Base-by-base conservation (phyloP, 35 echinoderm and acorn worm genomes). In the Stichopus chloronotus region DNA sequence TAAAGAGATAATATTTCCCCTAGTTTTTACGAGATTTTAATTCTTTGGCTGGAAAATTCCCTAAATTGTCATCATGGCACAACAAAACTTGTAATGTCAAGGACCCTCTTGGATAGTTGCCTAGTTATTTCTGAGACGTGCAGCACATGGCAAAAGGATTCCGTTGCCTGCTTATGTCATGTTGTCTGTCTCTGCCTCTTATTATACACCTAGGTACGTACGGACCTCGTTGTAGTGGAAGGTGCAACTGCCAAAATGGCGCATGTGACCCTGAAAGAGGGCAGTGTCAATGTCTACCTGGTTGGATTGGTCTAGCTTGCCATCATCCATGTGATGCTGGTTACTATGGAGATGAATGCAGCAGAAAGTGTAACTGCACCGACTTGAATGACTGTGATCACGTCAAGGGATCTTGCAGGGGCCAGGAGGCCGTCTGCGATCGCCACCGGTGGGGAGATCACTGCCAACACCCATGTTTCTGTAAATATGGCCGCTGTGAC, bases 231-330 rank as follows among this genome's bases (percentile, higher is more conserved):
- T 94, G 93, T 81, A 14, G 72, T 56, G 71, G 78, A 12, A 13
- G 4, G 19, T 94, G 93, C 65, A 55, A 53, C 59, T 94, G 93
- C 57, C 65, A 78, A 72, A 94, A 94, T 81, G 93, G 8, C 6
- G 93, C 85, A 23, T 94, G 93, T 69, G 76, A 88, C 7, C 93
- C 84, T 55, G 71, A 56, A 6, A 86, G 43, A 22, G 93, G 93
- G 4, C 24, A 19, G 2, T 94, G 93, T 81, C 14, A 78, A 20
- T 94, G 93, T 71, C 5, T 24, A 19, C 65, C 76, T 25, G 93
- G 93, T 68, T 94, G 58, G 71, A 63, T 60, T 9, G 93, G 93
- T 22, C 59, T n/a, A 3, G 11, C 30, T 4, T 94, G 93, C 58
- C 76, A 91, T 20, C 56, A 16, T 53, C 78, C 87, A 20, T 94